A percentile compares a stretch with the other conserved stretches of the same genome.
Evolutionary conservation across 2,797 vertebrate genomes (phyloP).

Genomic region (Falco columbarius): DNA sequence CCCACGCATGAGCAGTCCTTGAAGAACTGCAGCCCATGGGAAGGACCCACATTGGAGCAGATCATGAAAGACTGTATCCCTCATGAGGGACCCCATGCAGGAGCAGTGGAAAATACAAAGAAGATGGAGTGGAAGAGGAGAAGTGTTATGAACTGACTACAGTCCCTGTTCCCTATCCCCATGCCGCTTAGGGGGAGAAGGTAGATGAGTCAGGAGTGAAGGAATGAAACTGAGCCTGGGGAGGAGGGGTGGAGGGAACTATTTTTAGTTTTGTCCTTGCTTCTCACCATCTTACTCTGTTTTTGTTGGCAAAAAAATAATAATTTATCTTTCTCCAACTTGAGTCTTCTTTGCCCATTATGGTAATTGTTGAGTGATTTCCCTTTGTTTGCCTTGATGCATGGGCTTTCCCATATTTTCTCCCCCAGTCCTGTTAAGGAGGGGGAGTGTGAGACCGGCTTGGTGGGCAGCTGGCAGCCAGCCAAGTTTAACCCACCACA

Average conservation of each 20-base stretch:
- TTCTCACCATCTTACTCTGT: rapidly evolving
- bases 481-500: background rate
- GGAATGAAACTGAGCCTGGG: background rate
- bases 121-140: rapidly evolving
- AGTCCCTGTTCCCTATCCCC: background rate
- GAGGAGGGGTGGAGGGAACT: background rate
- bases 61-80: background rate
- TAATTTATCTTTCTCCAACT: background rate
- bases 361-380: too few relatives aligned
- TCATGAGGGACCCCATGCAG: rapidly evolving
- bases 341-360: background rate
- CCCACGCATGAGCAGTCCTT: background rate
- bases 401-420: too few relatives aligned
- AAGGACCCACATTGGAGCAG: background rate
- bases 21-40: background rate
- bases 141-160: background rate
- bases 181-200: background rate
- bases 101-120: background rate
- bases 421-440: background rate
- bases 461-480: background rate
- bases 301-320: background rate
- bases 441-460: background rate
- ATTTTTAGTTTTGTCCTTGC: background rate
- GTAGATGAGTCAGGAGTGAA: background rate
- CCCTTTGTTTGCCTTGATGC: too few relatives aligned